Percentiles rank a stretch among this genome's conserved stretches.
Conservation (phyloP, 2,113 vertebrate species). For the Malurus alboscapulatus region DNA sequence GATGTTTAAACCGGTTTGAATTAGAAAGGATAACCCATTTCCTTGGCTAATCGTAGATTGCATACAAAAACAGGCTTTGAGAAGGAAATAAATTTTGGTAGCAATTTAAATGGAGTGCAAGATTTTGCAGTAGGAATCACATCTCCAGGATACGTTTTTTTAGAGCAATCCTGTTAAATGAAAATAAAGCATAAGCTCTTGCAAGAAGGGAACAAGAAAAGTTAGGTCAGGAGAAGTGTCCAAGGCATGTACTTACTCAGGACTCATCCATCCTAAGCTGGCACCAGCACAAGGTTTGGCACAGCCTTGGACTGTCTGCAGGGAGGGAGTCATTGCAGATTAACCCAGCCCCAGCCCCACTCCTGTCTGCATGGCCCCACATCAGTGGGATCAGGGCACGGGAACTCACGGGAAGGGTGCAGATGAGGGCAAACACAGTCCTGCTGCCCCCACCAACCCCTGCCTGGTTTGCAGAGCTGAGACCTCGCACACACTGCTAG, state of each 20-base stretch:
- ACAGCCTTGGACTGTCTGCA: background rate
- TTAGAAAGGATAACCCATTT: slow-evolving; percentile 58
- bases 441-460: background rate
- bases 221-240: slow-evolving; percentile 19
- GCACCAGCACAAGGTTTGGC: background rate
- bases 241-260: background rate
- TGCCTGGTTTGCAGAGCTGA: background rate
- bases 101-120: slow-evolving; percentile 40
- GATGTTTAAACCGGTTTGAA: slow-evolving; percentile 24
- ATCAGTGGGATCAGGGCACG: accelerated
- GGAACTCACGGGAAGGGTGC: no score
- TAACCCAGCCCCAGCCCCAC: background rate
- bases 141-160: slow-evolving; percentile 53
- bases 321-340: background rate
- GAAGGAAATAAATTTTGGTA: slow-evolving; percentile 50
- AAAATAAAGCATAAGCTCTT: slow-evolving; percentile 15
- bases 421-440: background rate
- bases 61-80: slow-evolving; percentile 23
- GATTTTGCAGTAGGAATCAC: slow-evolving; percentile 42
- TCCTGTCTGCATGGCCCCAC: accelerated
- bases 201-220: slow-evolving; percentile 24
- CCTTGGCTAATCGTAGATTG: slow-evolving; percentile 56
- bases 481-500: background rate
- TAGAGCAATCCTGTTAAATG: slow-evolving; percentile 16
- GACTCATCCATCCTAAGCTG: slow-evolving; percentile 22